Conservation (phyloP, 2,888 invertebrate genomes). For the Trachelus iudaicus region DNA sequence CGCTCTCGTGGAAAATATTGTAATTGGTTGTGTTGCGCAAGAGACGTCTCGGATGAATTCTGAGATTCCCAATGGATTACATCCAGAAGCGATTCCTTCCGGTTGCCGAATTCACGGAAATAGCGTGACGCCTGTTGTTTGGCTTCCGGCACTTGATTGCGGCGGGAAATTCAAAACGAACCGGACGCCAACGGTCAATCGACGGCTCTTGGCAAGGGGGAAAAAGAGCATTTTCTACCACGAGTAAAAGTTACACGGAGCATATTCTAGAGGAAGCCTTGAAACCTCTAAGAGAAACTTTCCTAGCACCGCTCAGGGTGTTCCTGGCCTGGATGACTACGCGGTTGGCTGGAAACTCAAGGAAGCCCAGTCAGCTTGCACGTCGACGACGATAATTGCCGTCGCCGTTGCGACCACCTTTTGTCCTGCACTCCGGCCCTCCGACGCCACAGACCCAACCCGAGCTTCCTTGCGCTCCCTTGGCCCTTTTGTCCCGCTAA, state of each 20-base stretch:
- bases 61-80: constrained; percentile 31
- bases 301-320: constrained; percentile 37
- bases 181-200: too few species aligned
- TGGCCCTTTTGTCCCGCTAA: not conserved
- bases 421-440: constrained; percentile 45
- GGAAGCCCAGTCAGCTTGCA: constrained; percentile 56
- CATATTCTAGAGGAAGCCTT: constrained; percentile 27
- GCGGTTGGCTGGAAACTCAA: constrained; percentile 53
- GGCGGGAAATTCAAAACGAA: too few species aligned
- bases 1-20: constrained; percentile 59
- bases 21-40: constrained; percentile 57
- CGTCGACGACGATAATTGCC: constrained; percentile 24
- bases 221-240: too few species aligned
- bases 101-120: too few species aligned
- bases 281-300: constrained; percentile 47
- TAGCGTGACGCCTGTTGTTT: too few species aligned
- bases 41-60: constrained; percentile 46
- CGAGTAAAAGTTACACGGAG: too few species aligned
- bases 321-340: constrained; percentile 41
- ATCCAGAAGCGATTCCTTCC: too few species aligned
- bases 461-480: constrained; percentile 36
- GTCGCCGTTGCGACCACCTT: constrained; percentile 46
- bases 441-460: constrained; percentile 3
- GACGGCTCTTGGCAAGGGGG: too few species aligned
- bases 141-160: too few species aligned